phyloP scores from a whole-genome alignment of 2,888 invertebrate species.

The Argyra leucocephala region DNA sequence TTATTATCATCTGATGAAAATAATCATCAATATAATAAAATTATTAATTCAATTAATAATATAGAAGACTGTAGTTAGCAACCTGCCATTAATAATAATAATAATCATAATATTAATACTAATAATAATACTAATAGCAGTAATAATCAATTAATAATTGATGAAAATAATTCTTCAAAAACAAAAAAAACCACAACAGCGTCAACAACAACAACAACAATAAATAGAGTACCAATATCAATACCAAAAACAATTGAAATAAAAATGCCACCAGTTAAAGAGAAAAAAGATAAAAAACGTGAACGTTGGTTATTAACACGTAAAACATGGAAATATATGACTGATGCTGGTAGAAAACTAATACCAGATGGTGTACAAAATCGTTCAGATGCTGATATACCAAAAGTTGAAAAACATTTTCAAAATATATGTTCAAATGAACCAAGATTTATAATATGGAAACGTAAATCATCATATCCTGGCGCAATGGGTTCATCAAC shows the following conservation, averaged over 20 bases:
- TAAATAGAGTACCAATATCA: not conserved
- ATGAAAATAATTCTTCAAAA: not conserved
- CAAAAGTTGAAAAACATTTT: conserved; percentile 73
- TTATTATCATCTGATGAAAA: no score
- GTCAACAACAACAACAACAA: not conserved
- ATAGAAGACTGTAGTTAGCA: not conserved
- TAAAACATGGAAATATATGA: conserved; percentile 87
- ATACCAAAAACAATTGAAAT: not conserved
- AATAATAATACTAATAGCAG: not conserved
- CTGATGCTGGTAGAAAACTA: conserved; percentile 77
- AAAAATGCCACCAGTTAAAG: conserved; percentile 9
- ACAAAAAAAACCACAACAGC: not conserved
- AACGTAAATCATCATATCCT: conserved; percentile 69
- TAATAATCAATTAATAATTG: not conserved
- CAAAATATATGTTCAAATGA: conserved; percentile 72
- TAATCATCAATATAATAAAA: not conserved
- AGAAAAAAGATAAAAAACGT: conserved; percentile 30
- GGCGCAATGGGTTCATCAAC: conserved; percentile 47
- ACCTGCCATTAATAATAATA: not conserved
- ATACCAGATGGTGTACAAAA: conserved; percentile 72
- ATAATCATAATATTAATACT: not conserved
- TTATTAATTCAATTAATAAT: not conserved
- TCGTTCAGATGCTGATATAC: conserved; percentile 51
- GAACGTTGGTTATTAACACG: conserved; percentile 81
- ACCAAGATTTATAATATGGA: conserved; percentile 68